Evolutionary conservation across 1,140 invertebrate genomes (phyloP), one percentile per base, ranked within the genome.

Genomic region (Diabrotica virgifera): DNA sequence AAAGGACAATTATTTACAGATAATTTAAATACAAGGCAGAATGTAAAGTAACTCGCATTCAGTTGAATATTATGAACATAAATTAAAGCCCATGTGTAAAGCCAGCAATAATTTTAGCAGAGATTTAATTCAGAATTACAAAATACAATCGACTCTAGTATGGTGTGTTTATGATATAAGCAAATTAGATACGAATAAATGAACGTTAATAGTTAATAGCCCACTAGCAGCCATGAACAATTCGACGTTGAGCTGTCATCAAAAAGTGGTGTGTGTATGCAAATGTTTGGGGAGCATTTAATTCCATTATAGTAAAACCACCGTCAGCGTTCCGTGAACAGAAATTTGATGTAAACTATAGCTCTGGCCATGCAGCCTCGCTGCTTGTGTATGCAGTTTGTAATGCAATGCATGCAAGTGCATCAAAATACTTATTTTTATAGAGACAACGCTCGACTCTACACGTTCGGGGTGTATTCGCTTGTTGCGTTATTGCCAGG

Each of bases 321-420:
- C 6, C 40, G 40, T 46, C 40, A 46, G 40, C 40, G 8, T 46
- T 46, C 40, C 40, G 40, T 46, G 40, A 10, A 46, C 40, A 46
- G 40, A 46, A 46, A 46, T 46, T 46, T n/a, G 40, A 46, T 46
- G 40, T 46, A 46, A 46, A 46, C 40, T 46, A 46, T 46, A 46
- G 40, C 40, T 46, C 40, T 24, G 24, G 24, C 24, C 24, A 24
- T 24, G 24, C 24, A 24, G 24, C 24, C 4, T 24, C 40, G 40
- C n/a, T 46, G 40, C 8, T n/a, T 46, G 40, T 46, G 40, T 10
- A n/a, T n/a, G n/a, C 40, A 46, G 40, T 46, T 46, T 46, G 40
- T 46, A 46, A 46, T 46, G 2, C 40, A n/a, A 46, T 46, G 40
- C 40, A 46, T 46, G 40, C 40, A 46, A 46, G 40, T 46, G 40